Evolutionary conservation across 2,888 invertebrate genomes (phyloP).

Genomic region (Xiphydria camelus): DNA sequence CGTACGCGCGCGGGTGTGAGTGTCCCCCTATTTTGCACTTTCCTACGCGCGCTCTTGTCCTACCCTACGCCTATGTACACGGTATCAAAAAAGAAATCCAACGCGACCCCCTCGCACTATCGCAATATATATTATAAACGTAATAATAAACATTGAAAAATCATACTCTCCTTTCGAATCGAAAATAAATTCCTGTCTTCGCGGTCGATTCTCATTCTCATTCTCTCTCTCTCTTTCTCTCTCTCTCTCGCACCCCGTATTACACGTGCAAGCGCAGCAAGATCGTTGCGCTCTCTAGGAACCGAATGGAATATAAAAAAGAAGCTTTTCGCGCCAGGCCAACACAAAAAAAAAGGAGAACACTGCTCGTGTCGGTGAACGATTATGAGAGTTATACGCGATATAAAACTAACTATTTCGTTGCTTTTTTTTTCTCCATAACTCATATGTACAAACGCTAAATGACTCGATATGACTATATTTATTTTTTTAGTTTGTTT

Average conservation of each 20-base stretch:
- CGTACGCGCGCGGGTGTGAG: constrained; percentile 2
- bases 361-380: constrained; percentile 6
- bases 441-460: constrained; percentile 48
- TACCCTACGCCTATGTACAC: constrained; percentile 2
- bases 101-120: no score
- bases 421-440: constrained; percentile 9
- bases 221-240: not conserved
- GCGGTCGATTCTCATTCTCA: not conserved
- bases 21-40: no score
- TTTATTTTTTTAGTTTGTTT: constrained; percentile 34
- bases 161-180: no score
- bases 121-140: constrained; percentile 29
- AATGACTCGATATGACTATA: constrained; percentile 59
- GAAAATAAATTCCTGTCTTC: no score
- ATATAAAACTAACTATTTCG: constrained; percentile 1
- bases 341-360: constrained; percentile 13
- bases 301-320: not conserved
- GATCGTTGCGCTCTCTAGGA: not conserved
- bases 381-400: not conserved
- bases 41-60: constrained; percentile 6
- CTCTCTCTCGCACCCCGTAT: not conserved
- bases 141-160: constrained; percentile 25
- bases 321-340: not conserved
- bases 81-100: not conserved
- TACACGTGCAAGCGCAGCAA: not conserved